Evolutionary conservation across 2,113 vertebrate genomes (phyloP).

Genomic region (Sinocyclocheilus maitianheensis): DNA sequence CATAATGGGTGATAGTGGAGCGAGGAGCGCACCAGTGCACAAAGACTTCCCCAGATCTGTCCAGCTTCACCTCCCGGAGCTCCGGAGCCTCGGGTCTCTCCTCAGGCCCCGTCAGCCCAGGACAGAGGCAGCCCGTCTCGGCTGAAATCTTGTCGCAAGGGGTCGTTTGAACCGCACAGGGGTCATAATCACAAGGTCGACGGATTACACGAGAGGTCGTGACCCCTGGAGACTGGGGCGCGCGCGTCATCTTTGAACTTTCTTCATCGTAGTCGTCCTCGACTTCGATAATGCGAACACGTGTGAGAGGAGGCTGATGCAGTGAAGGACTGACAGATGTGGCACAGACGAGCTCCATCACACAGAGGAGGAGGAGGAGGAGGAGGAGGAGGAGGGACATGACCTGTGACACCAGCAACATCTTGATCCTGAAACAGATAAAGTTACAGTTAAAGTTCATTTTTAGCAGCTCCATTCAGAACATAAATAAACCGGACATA

Average conservation of each 20-base stretch:
- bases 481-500: background rate
- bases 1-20: slow-evolving; percentile 70
- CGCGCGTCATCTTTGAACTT: background rate
- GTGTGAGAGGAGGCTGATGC: slow-evolving; percentile 53
- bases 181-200: slow-evolving; percentile 60
- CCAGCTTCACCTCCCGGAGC: slow-evolving; percentile 59
- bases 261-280: slow-evolving; percentile 14
- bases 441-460: background rate
- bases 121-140: slow-evolving; percentile 68
- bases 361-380: slow-evolving; percentile 56
- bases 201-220: background rate
- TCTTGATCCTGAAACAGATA: slow-evolving; percentile 32
- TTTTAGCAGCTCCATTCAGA: background rate
- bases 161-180: slow-evolving; percentile 67
- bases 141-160: slow-evolving; percentile 58
- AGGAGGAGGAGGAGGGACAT: slow-evolving; percentile 34
- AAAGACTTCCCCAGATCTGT: slow-evolving; percentile 51
- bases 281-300: background rate
- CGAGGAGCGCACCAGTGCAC: slow-evolving; percentile 77
- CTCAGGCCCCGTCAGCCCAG: slow-evolving; percentile 66
- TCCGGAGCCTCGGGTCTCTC: slow-evolving; percentile 59
- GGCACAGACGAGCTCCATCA: slow-evolving; percentile 30
- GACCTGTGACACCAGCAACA: slow-evolving; percentile 28
- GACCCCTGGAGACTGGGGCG: background rate
- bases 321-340: slow-evolving; percentile 48